Base-by-base conservation (phyloP, 2,113 vertebrate genomes). In the Anhinga rufa region DNA sequence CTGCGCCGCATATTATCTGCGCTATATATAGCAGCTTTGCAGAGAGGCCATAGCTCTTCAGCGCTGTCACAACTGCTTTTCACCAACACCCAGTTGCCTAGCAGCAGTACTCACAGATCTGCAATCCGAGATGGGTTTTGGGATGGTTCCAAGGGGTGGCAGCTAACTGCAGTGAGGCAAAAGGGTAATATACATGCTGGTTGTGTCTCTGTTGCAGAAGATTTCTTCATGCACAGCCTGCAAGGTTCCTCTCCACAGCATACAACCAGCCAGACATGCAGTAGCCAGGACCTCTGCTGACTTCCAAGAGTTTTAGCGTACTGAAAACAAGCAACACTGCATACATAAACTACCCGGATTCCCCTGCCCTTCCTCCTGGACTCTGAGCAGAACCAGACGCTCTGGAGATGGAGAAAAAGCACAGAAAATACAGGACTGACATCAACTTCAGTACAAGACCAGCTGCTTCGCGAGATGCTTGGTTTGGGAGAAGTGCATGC, bases 361-460 rank as follows among this genome's bases (percentile, higher is more conserved):
- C 93, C 96, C 88, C 92, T 78, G 86, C 93, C 87, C 95, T 91
- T 90, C 92, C 96, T 96, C 69, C 92, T 17, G 95, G 55, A 88
- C 95, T 94, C 92, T 85, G 95, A 94, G 77, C 84, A 74, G 85
- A 24, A 31, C 88, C 86, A 88, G 89, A 70, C 7, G 70, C 95
- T 96, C 88, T 85, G 61, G 91, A 94, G 77, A 91, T 68, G 93
- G 92, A 96, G 82, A 89, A 72, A 96, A 97, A 98, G 98, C 98
- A 98, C 98, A 98, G 98, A 86, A 92, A 77, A 14, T 21, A 68
- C 71, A 72, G 93, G 82, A 91, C 77, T 80, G 92, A 81, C 46
- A 17, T 54, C 96, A 32, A 71, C 90, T 95, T 91, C 90, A 52
- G 84, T 46, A 34, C 25, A 26, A 25, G 49, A 29, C 42, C 89